Evolutionary conservation across 2,113 vertebrate species (phyloP), one percentile per base, ranked within the genome.

Genomic region (Salvator merianae): DNA sequence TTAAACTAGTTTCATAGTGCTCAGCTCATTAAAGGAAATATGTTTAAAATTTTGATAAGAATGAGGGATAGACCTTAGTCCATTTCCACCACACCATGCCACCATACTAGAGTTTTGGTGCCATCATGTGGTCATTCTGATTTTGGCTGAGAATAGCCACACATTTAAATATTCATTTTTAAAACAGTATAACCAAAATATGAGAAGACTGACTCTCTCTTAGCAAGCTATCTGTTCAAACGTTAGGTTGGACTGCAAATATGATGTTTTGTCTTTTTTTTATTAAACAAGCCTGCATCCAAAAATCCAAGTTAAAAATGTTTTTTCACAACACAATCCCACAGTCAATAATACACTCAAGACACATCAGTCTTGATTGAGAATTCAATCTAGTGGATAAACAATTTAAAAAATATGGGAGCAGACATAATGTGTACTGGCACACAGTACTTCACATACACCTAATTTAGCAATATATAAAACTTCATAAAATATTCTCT

Each of bases 71-170:
- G 0, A 1, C 24, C 36, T 80, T 38, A 70, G 1, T 1, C 3
- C 0, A 75, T 43, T 20, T 1, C 32, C 73, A 13, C 28, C 18
- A 79, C 20, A 63, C 40, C 4, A 18, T 43, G 36, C 24, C 62
- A 4, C 34, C 36, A 16, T 2, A 63, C 89, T 28, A 86, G 71
- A 88, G 22, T 5, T 88, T 50, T 91, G 90, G 92, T 93, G 93
- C 89, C 94, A 93, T 82, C 93, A 2, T 59, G 93, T 71, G 94
- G 5, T 30, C 86, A 6, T 4, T 14, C 6, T 36, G 1, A 26
- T 34, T 62, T 71, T 32, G 4, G 68, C 55, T 63, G 30, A 32
- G 34, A 72, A 78, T 43, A 12, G 47, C 10, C 10, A 70, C 28
- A 28, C 12, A 68, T 84, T 43, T 50, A 3, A 36, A 69, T 50